Base-by-base conservation (phyloP, 2,888 invertebrate species). In the Ennomos erosarius region DNA sequence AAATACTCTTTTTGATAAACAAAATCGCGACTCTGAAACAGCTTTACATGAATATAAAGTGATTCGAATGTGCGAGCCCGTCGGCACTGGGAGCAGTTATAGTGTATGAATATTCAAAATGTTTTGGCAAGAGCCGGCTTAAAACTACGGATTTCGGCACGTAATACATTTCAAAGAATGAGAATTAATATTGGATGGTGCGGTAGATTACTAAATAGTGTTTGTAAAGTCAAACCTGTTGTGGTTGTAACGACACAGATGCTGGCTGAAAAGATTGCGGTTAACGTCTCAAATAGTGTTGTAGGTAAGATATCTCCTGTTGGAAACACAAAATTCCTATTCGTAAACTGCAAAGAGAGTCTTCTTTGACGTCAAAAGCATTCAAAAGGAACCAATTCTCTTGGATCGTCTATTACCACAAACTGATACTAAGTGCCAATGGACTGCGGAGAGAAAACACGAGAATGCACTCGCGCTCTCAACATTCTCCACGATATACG, bases 401-500 rank as follows among this genome's bases (percentile, higher is more conserved):
- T 10, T 42, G 45, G 51, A 40, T 16, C 59, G 39, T 40, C 61
- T 49, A 46, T 59, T 49, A 10, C 47, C 26, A 59, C 62, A 68
- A 64, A 67, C 69, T 67, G 65, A 65, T 62, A 62, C 55, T 62
- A 58, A 65, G 52, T 58, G 48, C 59, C 26, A 26, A 53, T 34
- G 37, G 33, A 64, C 65, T 62, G 48, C 62, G 36, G 47, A 51
- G 42, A 42, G 47, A 56, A 59, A 71, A 82, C 84, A 84, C 63
- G 79, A 71, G 63, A 78, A 75, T 80, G 82, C 84, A 81, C 83
- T 84, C 69, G 69, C 68, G 68, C 45, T 43, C 56, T 54, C 61
- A 52, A 59, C 53, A 52, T 55, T 49, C 59, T 35, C 55, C 44
- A 54, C 44, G 13, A 9, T 16, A 46, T 12, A 12, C 12, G 26